Evolutionary conservation across 2,888 invertebrate genomes (phyloP).

Genomic region (Brachyopa scutellaris): DNA sequence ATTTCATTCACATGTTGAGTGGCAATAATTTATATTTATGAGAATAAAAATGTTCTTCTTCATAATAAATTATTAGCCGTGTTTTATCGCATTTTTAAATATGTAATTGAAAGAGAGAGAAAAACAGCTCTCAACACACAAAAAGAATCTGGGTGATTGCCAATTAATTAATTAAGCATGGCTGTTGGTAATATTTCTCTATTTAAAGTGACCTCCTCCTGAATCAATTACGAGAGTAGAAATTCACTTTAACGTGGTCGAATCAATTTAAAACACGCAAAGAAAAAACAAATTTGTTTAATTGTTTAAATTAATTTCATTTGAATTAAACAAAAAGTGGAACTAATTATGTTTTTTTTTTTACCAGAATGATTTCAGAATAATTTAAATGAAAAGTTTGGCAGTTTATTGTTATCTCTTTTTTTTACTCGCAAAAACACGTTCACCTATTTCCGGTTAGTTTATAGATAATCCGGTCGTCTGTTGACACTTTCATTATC

Average conservation of each 20-base stretch:
- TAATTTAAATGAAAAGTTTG: too few species aligned
- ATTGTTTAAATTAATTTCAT: not conserved
- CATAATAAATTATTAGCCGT: constrained; percentile 47
- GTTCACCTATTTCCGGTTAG: too few species aligned
- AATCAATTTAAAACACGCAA: constrained; percentile 2
- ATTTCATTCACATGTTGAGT: constrained; percentile 31
- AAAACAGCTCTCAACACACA: constrained; percentile 23
- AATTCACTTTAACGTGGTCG: constrained; percentile 5
- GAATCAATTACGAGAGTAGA: constrained; percentile 36
- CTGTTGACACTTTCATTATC: too few species aligned
- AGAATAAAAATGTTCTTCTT: constrained; percentile 35
- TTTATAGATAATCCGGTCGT: too few species aligned
- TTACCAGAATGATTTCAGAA: too few species aligned
- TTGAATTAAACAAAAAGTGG: too few species aligned
- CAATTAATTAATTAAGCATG: constrained; percentile 80
- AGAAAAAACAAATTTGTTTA: not conserved
- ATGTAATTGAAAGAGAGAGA: constrained; percentile 43
- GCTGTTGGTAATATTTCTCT: constrained; percentile 46
- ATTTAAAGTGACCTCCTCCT: constrained; percentile 50
- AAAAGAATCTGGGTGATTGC: constrained; percentile 79
- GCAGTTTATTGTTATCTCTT: too few species aligned
- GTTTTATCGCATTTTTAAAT: constrained; percentile 47
- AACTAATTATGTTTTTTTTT: too few species aligned
- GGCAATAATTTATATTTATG: constrained; percentile 62
- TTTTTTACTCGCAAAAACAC: too few species aligned